Conservation (phyloP, 2,888 invertebrate species). For the Saturnia pavonia region DNA sequence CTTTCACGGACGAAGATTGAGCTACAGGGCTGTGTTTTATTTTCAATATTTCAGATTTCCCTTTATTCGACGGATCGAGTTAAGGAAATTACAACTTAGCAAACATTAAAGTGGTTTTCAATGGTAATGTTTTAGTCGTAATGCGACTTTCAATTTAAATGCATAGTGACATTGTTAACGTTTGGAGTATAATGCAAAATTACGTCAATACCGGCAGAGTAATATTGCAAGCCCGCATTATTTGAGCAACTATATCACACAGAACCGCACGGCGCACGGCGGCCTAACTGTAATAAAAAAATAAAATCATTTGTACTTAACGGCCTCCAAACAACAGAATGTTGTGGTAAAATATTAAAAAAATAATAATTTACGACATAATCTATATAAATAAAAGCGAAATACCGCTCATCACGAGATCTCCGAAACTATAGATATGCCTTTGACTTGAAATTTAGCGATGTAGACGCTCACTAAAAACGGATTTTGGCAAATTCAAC, state of each 20-base stretch:
- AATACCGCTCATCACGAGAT: no score
- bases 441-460: no score
- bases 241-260: not conserved
- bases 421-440: no score
- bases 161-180: not conserved
- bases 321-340: not conserved
- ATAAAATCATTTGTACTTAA: not conserved
- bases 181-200: not conserved
- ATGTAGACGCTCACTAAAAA: no score
- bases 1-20: slow-evolving; percentile 12
- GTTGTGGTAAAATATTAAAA: not conserved
- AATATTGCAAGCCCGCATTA: slow-evolving; percentile 3
- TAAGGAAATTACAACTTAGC: no score
- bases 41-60: no score
- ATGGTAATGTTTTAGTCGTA: no score
- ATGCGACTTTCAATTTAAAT: not conserved
- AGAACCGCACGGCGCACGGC: not conserved
- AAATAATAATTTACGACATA: not conserved
- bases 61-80: no score
- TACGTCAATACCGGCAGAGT: not conserved
- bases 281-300: no score
- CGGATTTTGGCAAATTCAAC: no score
- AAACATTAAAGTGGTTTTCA: no score
- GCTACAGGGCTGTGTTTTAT: not conserved
- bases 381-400: no score